Conservation (phyloP, 2,797 vertebrate species). For the Pseudomugil tenellus region DNA sequence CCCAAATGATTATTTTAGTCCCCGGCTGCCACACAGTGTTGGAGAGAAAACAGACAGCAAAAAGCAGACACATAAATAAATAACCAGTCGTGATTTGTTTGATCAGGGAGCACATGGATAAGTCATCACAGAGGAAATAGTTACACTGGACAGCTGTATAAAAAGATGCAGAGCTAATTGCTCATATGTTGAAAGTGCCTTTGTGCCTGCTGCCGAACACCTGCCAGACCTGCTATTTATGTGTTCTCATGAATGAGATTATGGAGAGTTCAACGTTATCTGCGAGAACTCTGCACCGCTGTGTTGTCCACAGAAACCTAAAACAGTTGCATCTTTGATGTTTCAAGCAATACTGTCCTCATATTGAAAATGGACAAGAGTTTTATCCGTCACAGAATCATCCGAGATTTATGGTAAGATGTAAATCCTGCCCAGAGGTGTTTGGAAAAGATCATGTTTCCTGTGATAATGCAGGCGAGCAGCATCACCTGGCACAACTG, state of each 20-base stretch:
- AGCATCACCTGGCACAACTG: neutral
- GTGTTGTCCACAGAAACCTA: neutral
- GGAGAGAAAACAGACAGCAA: constrained; percentile 42
- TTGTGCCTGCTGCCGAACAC: constrained; percentile 22
- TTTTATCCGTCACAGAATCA: constrained; percentile 30
- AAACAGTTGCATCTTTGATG: neutral
- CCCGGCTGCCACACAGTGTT: constrained; percentile 14
- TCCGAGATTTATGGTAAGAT: constrained; percentile 30
- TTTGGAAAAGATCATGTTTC: constrained; percentile 45
- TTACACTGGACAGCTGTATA: constrained; percentile 27
- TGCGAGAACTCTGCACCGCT: neutral
- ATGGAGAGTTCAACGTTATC: neutral
- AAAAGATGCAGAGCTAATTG: constrained; percentile 39
- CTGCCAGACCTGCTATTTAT: constrained; percentile 9
- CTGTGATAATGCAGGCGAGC: constrained; percentile 22
- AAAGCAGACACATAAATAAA: constrained; percentile 54
- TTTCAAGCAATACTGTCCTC: constrained; percentile 9
- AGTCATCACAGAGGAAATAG: constrained; percentile 24
- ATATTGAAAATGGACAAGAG: constrained; percentile 1
- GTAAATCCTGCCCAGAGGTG: constrained; percentile 44
- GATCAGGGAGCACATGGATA: constrained; percentile 33
- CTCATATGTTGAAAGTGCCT: constrained; percentile 14
- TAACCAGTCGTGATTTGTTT: constrained; percentile 45
- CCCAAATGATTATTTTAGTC: constrained; percentile 34
- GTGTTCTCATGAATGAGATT: constrained; percentile 8